These are phyloP conservation scores for Heliothis subflexa DNA, from an alignment of 1,140 invertebrate species.

Conservation along the genomic window DNA sequence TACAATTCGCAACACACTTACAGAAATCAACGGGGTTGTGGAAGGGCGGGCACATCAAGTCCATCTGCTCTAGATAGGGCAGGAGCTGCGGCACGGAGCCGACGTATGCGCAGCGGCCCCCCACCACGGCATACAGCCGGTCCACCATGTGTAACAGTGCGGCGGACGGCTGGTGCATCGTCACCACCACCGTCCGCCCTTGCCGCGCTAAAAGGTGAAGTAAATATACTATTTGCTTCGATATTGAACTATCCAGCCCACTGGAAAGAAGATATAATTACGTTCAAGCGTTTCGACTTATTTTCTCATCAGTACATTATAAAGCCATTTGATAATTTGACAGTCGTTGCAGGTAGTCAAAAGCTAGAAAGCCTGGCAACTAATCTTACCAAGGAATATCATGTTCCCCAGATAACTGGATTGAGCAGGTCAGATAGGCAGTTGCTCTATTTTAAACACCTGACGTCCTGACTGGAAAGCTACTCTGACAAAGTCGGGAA, in stretches of 20 bases:
- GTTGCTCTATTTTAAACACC: too few relatives aligned
- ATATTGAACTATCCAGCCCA: constrained; percentile 96
- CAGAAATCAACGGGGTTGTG: constrained; percentile 97
- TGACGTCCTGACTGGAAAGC: too few relatives aligned
- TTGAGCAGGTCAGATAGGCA: too few relatives aligned
- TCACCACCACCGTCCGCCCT: constrained; percentile 96
- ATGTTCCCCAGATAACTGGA: too few relatives aligned
- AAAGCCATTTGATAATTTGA: too few relatives aligned
- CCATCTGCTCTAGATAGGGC: constrained; percentile 91
- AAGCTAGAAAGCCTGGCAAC: too few relatives aligned
- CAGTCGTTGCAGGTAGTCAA: too few relatives aligned
- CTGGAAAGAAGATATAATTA: constrained; percentile 82
- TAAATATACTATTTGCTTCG: constrained; percentile 94
- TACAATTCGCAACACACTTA: constrained; percentile 83
- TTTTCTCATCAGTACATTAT: background rate
- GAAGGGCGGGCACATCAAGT: constrained; percentile 93
- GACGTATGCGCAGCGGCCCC: constrained; percentile 94
- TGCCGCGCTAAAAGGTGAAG: constrained; percentile 94
- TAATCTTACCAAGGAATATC: too few relatives aligned
- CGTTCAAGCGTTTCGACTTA: constrained; percentile 1
- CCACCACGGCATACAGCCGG: constrained; percentile 93
- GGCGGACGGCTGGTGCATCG: constrained; percentile 97
- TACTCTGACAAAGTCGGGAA: too few relatives aligned
- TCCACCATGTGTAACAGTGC: constrained; percentile 96
- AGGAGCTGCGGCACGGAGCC: constrained; percentile 91